These are phyloP conservation scores for Stenopsyche tienmushanensis DNA, from an alignment of 1,140 invertebrate genomes.

Conservation along the genomic window DNA sequence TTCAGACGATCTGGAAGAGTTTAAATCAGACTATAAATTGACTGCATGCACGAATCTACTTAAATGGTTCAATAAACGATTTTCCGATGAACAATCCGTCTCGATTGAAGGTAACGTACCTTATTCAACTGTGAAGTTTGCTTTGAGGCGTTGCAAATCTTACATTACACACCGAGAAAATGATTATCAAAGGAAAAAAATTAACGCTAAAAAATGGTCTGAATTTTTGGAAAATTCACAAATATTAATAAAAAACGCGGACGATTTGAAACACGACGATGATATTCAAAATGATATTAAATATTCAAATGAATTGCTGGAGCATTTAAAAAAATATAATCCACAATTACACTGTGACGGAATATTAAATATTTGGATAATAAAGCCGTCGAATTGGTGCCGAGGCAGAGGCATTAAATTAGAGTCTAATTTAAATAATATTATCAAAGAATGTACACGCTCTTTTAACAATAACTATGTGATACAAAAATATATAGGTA, in stretches of 20 bases:
- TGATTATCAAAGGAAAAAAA: conserved; percentile 43
- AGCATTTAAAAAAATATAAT: conserved; percentile 61
- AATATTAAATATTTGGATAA: conserved; percentile 85
- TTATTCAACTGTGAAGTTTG: conserved; percentile 57
- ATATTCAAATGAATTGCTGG: conserved; percentile 59
- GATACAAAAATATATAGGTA: conserved; percentile 92
- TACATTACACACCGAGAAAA: background rate
- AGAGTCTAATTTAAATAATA: conserved; percentile 58
- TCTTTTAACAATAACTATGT: conserved; percentile 71
- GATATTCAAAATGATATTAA: conserved; percentile 56
- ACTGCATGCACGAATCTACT: conserved; percentile 81
- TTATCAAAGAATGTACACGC: conserved; percentile 63
- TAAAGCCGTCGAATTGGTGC: conserved; percentile 86
- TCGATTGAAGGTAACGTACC: conserved; percentile 57
- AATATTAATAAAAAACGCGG: conserved; percentile 52
- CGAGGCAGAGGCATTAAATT: conserved; percentile 81
- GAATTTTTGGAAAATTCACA: conserved; percentile 65
- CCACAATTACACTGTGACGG: conserved; percentile 74
- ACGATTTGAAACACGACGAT: no score
- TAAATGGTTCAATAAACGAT: conserved; percentile 61
- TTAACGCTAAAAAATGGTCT: conserved; percentile 66
- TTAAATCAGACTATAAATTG: conserved; percentile 64
- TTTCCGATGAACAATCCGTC: no score
- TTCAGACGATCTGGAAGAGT: conserved; percentile 55
- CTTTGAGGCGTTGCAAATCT: conserved; percentile 57